Base-by-base conservation (phyloP, 1,140 invertebrate genomes). In the Drosophila tropicalis region DNA sequence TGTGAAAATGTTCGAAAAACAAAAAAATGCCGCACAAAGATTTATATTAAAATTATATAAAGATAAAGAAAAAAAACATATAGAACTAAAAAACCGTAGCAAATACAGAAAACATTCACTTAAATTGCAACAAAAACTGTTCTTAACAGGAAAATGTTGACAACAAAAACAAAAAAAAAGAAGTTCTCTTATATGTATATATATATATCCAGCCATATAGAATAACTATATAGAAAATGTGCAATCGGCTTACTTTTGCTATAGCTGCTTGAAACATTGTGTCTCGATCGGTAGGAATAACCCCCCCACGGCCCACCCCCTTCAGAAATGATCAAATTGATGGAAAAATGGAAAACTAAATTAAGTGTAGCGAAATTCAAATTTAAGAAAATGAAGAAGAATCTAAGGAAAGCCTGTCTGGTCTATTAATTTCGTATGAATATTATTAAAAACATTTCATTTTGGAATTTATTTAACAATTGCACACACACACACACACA, bases 401-500 rank as follows among this genome's bases (percentile, higher is more conserved):
- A 47, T 29, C 29, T 15, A 51, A 51, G 19, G 15, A 51, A 22
- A 12, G 19, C 19, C 7, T 22, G 17, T 51, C 10, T 22, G 44
- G 12, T 47, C 17, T 47, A 47, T 51, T 22, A 51, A 51, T 51
- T 51, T 51, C 17, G 0, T 22, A 51, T 51, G 5, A 29, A 29
- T 51, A 51, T 51, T 51, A 19, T 47, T 15, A 47, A 0, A 5
- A 47, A 47, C 9, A 22, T 51, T 51, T 51, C 44, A 22, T 22
- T 22, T 22, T 12, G 44, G 44, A 51, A 51, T 51, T 51, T 22
- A 51, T 51, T 51, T 51, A 51, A 51, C 44, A 51, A 51, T 51
- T 51, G 17, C 44, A 51, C 44, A 51, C 44, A 51, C 44, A 51
- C 44, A 51, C 17, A 22, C 9, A 51, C 17, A 51, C 9, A 22